phyloP scores from a whole-genome alignment of 2,113 vertebrate genomes.

The Eublepharis macularius region DNA sequence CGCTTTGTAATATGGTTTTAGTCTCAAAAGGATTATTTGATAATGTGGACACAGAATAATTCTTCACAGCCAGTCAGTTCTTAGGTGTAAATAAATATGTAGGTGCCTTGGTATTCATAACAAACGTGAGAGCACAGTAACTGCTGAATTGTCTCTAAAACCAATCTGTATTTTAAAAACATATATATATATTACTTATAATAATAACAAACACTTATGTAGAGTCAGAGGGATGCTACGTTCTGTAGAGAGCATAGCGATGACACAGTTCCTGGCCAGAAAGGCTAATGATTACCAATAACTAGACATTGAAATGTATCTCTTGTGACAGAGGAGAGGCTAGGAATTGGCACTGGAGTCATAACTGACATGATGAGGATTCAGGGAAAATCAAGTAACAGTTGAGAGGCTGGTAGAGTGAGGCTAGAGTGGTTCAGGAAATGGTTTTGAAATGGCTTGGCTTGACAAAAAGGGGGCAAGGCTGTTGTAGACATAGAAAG shows the following conservation, averaged over 20 bases:
- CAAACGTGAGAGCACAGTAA: background rate
- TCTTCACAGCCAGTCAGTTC: background rate
- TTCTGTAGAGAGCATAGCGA: background rate
- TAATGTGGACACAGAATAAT: background rate
- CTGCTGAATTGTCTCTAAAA: background rate
- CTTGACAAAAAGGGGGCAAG: background rate
- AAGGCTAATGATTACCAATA: no score
- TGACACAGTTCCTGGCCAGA: background rate
- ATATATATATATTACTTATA: background rate
- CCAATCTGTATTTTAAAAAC: background rate
- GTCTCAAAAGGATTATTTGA: background rate
- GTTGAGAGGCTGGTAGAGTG: background rate
- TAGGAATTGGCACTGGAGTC: background rate
- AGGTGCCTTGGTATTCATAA: background rate
- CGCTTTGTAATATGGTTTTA: background rate
- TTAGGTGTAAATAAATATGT: background rate
- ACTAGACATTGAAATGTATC: no score
- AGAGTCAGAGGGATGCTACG: background rate
- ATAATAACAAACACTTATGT: background rate
- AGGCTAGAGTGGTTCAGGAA: background rate
- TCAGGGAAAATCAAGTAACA: background rate
- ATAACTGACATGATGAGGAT: background rate
- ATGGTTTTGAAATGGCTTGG: background rate
- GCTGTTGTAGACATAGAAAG: background rate
- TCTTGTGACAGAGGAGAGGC: background rate